These are phyloP conservation scores for Lordiphosa stackelbergi DNA, from an alignment of 1,140 invertebrate species.

Conservation along the genomic window DNA sequence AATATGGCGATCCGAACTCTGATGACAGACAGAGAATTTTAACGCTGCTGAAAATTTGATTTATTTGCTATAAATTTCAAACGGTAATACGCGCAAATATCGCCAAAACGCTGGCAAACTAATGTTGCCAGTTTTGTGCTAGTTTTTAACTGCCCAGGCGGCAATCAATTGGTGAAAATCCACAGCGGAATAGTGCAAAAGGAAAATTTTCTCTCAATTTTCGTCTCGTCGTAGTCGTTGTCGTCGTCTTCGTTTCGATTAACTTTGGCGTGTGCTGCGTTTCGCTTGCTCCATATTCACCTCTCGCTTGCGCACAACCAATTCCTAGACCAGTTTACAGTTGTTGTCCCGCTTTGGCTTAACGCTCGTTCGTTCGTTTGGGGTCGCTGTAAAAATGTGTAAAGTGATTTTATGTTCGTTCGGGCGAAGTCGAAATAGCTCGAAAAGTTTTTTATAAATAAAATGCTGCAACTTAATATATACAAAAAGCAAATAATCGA, in stretches of 20 bases:
- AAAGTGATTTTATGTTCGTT: slow-evolving; percentile 74
- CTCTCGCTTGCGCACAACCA: slow-evolving; percentile 44
- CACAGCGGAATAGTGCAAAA: slow-evolving; percentile 43
- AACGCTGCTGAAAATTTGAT: slow-evolving; percentile 66
- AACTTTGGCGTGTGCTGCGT: slow-evolving; percentile 51
- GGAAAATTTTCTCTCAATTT: slow-evolving; percentile 67
- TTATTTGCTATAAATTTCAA: slow-evolving; percentile 51
- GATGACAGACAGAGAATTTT: slow-evolving; percentile 64
- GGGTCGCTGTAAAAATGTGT: slow-evolving; percentile 59
- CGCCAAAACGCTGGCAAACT: slow-evolving; percentile 28
- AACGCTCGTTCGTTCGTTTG: slow-evolving; percentile 36
- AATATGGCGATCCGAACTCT: slow-evolving; percentile 71
- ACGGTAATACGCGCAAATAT: slow-evolving; percentile 65
- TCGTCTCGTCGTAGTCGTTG: slow-evolving; percentile 30
- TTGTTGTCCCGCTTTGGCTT: slow-evolving; percentile 45
- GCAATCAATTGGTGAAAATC: slow-evolving; percentile 33
- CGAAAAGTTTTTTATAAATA: slow-evolving; percentile 65
- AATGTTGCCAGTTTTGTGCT: slow-evolving; percentile 8
- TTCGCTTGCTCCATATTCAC: slow-evolving; percentile 32
- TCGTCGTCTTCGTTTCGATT: slow-evolving; percentile 37
- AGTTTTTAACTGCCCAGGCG: slow-evolving; percentile 22
- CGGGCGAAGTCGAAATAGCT: slow-evolving; percentile 75
- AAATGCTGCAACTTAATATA: slow-evolving; percentile 41
- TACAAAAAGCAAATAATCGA: slow-evolving; percentile 23
- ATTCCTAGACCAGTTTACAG: slow-evolving; percentile 28